Conservation (phyloP, 2,113 vertebrate genomes). For the Rhinoderma darwinii region DNA sequence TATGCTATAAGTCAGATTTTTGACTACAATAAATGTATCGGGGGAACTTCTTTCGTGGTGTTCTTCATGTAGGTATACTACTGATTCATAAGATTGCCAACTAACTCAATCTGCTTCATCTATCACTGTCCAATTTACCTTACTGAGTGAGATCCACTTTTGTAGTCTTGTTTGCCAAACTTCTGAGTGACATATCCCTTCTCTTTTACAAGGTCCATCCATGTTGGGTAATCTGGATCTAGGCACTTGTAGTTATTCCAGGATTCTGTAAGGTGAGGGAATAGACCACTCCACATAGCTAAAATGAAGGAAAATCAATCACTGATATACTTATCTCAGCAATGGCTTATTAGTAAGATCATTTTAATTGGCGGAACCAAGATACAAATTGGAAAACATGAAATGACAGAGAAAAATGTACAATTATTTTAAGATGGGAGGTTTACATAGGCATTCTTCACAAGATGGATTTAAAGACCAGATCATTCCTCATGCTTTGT, state of each 20-base stretch:
- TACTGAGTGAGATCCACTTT: conserved; percentile 89
- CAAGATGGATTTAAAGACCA: too few species aligned
- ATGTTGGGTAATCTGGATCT: conserved; percentile 83
- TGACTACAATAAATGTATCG: too few species aligned
- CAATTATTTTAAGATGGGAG: too few species aligned
- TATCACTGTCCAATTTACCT: conserved; percentile 76
- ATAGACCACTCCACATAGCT: conserved; percentile 98
- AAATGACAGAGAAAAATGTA: background rate
- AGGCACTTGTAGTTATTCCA: conserved; percentile 99
- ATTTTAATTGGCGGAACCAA: background rate
- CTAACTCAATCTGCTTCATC: background rate
- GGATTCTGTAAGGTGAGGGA: conserved; percentile 90
- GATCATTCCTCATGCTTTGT: too few species aligned
- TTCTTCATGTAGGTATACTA: too few species aligned
- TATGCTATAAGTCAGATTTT: too few species aligned
- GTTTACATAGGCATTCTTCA: too few species aligned
- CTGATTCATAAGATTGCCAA: too few species aligned
- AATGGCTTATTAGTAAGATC: background rate
- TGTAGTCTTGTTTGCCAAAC: conserved; percentile 92
- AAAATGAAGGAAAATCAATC: conserved; percentile 3
- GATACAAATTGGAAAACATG: background rate
- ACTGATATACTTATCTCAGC: background rate
- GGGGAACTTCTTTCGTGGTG: too few species aligned
- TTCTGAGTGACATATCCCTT: conserved; percentile 83
- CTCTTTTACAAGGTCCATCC: conserved; percentile 88